Base-by-base conservation (phyloP, 2,113 vertebrate genomes). In the Rhabdornis inornatus region DNA sequence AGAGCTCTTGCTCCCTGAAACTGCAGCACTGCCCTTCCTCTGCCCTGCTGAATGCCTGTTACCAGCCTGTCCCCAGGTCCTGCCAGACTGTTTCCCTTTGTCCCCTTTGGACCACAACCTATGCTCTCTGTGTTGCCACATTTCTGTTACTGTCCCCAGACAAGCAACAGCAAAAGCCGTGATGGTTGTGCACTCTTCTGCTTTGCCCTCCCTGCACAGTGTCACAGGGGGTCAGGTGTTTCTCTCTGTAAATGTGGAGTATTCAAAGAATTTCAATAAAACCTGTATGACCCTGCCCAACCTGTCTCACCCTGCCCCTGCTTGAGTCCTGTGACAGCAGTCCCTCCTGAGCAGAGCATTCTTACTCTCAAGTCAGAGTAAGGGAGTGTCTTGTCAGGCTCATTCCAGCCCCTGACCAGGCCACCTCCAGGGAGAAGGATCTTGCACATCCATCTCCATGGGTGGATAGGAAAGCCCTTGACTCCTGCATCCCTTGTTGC, bases 221-320 rank as follows among this genome's bases (percentile, higher is more conserved):
- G 1, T 17, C 9, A 49, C 55, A 42, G 6, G 49, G 44, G 20
- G 6, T 57, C 60, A 65, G 56, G 31, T 3, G 1, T 65, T 87
- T 35, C 31, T 72, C 49, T 76, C 68, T 69, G 33, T 76, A 74
- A 81, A 81, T 4, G 1, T 3, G 39, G 47, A 21, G 33, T 21
- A 60, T 85, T 63, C 42, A 45, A 90, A 85, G 65, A 92, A 75
- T 75, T 55, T 66, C 57, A 68, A 53, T 85, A 92, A 88, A 88
- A 88, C 31, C 53, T 45, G 5, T 47, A 18, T 72, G 59, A 72
- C 47, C 47, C 47, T 45, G 30, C 24, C 49, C 13, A n/a, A n/a
- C n/a, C n/a, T n/a, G n/a, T n/a, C n/a, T n/a, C n/a, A 72, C 47
- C 47, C 47, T 45, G 30, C 24, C 49, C 13, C n/a, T 60, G 40